A percentile compares a stretch with the other conserved stretches of the same genome.
phyloP scores from a whole-genome alignment of 2,888 invertebrate genomes.

The Rhagonycha lutea region DNA sequence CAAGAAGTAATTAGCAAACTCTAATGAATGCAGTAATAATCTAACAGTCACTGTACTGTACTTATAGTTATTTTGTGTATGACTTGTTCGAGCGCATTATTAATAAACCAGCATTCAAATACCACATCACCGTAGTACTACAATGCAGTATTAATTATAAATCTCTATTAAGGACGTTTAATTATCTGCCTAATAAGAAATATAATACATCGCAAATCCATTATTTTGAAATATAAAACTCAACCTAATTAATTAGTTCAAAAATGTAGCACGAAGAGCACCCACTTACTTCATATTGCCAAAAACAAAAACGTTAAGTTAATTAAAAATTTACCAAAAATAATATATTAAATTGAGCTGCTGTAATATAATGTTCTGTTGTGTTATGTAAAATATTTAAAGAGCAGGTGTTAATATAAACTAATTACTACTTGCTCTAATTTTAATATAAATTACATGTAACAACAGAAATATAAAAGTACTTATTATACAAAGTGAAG shows the following conservation, averaged over 20 bases:
- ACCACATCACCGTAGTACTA: slow-evolving; percentile 10
- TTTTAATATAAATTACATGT: neutral
- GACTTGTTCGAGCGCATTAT: slow-evolving; percentile 35
- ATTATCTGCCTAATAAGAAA: neutral
- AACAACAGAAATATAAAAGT: neutral
- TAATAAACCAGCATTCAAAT: slow-evolving; percentile 32
- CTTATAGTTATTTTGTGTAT: slow-evolving; percentile 43
- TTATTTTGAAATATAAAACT: neutral
- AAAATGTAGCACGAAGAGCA: neutral
- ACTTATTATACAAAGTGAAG: neutral
- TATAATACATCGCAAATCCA: neutral
- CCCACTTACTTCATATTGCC: neutral
- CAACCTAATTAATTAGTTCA: neutral
- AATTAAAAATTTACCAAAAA: slow-evolving; percentile 22
- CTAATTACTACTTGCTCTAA: neutral
- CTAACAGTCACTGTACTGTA: slow-evolving; percentile 59
- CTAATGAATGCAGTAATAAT: slow-evolving; percentile 83
- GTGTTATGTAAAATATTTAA: neutral
- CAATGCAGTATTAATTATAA: slow-evolving; percentile 27
- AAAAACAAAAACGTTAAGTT: slow-evolving; percentile 15
- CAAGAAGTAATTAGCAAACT: slow-evolving; percentile 88
- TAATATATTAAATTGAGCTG: neutral
- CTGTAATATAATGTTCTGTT: neutral
- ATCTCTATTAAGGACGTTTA: slow-evolving; percentile 7
- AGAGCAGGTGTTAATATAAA: neutral